These are phyloP conservation scores for Myrmecophaga tridactyla DNA, from an alignment of 2,113 vertebrate genomes.

Conservation along the genomic window DNA sequence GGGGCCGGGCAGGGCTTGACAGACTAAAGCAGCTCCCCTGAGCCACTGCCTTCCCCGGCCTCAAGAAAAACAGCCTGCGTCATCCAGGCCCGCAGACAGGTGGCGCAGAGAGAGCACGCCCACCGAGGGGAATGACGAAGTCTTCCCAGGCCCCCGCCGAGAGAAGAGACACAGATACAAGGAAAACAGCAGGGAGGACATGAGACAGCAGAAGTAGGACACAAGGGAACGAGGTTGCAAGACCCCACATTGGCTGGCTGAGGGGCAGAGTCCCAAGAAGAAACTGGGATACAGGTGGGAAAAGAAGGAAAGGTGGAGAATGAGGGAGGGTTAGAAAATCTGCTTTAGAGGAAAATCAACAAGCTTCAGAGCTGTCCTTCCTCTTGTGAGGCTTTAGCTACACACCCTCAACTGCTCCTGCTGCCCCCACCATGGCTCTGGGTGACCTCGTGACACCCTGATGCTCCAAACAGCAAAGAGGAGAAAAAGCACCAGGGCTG, in stretches of 20 bases:
- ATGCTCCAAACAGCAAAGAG: neutral
- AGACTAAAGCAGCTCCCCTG: neutral
- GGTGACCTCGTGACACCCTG: neutral
- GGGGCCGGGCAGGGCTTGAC: neutral
- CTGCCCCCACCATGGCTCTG: neutral
- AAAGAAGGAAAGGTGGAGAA: neutral
- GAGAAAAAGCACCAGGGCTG: neutral
- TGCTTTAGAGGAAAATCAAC: neutral
- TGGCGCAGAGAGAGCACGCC: neutral
- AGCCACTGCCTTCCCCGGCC: neutral
- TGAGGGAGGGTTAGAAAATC: neutral
- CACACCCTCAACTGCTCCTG: fast-evolving
- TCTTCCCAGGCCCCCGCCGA: neutral
- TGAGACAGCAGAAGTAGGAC: neutral
- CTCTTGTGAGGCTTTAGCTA: neutral
- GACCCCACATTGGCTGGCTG: neutral
- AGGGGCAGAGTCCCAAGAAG: neutral
- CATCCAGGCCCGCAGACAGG: neutral
- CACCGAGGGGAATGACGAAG: neutral
- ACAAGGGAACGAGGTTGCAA: neutral
- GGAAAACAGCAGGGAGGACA: neutral
- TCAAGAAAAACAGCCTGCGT: neutral
- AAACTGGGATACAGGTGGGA: neutral
- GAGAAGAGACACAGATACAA: neutral
- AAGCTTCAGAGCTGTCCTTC: fast-evolving